phyloP scores from a whole-genome alignment of 2,113 vertebrate genomes.

The Mugil cephalus region DNA sequence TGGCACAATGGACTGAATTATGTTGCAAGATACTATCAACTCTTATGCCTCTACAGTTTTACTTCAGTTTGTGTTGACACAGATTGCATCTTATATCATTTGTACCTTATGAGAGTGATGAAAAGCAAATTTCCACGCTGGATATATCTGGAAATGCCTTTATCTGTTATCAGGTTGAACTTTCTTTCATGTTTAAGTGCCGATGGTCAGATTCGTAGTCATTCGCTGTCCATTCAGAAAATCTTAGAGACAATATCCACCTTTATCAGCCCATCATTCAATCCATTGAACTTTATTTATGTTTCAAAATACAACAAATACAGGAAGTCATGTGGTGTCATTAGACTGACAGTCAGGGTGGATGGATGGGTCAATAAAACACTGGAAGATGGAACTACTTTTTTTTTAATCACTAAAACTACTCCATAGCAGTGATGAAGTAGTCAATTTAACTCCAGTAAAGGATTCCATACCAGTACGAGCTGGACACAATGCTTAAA shows the following conservation, averaged over 20 bases:
- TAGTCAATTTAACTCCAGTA: too few relatives aligned
- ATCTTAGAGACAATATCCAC: conserved; percentile 42
- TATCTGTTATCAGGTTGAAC: conserved; percentile 87
- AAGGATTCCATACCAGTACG: too few relatives aligned
- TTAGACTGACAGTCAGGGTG: too few relatives aligned
- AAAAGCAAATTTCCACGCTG: conserved; percentile 84
- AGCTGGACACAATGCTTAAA: too few relatives aligned
- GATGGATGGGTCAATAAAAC: too few relatives aligned
- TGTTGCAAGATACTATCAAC: conserved; percentile 83
- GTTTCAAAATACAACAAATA: too few relatives aligned
- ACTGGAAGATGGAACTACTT: too few relatives aligned
- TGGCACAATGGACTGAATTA: conserved; percentile 86
- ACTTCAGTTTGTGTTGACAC: conserved; percentile 90
- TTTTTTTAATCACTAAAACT: too few relatives aligned
- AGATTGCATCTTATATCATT: conserved; percentile 88
- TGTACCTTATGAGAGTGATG: conserved; percentile 82
- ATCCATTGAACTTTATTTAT: too few relatives aligned
- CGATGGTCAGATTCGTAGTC: conserved; percentile 69
- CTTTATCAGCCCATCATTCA: too few relatives aligned
- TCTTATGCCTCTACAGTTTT: conserved; percentile 83
- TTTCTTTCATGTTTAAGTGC: conserved; percentile 85
- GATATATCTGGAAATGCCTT: conserved; percentile 81
- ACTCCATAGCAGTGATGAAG: too few relatives aligned
- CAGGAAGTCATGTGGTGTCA: too few relatives aligned
- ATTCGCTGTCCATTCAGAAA: conserved; percentile 73